These are phyloP conservation scores for Synanthedon myopaeformis DNA, from an alignment of 2,888 invertebrate species.

Conservation along the genomic window DNA sequence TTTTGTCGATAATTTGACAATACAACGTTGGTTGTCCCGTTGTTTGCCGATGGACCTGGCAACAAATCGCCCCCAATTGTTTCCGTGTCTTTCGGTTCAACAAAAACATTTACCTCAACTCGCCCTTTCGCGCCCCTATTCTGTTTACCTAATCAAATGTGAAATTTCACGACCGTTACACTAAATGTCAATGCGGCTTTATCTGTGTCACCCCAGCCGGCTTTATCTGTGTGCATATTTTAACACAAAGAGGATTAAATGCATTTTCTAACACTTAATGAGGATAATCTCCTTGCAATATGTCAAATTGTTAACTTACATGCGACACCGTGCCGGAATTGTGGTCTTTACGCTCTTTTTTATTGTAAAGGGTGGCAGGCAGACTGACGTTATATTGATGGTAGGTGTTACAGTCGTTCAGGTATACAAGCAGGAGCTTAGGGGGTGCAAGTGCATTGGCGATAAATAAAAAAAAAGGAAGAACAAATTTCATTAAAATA, in stretches of 20 bases:
- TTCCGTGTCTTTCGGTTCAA: not conserved
- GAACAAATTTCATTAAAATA: too few relatives aligned
- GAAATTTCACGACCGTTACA: not conserved
- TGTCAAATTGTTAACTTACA: slow-evolving; percentile 32
- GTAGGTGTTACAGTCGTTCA: too few relatives aligned
- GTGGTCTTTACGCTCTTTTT: too few relatives aligned
- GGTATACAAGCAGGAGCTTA: too few relatives aligned
- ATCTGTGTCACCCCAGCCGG: not conserved
- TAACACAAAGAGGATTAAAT: slow-evolving; percentile 39
- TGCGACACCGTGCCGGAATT: slow-evolving; percentile 19
- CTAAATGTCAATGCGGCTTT: not conserved
- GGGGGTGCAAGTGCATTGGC: too few relatives aligned
- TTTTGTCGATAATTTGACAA: too few relatives aligned
- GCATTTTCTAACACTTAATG: slow-evolving; percentile 44
- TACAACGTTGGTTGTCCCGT: too few relatives aligned
- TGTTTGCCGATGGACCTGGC: too few relatives aligned
- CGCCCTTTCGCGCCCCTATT: not conserved
- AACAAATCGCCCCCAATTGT: not conserved
- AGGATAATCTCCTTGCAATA: slow-evolving; percentile 45
- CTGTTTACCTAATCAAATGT: slow-evolving; percentile 1
- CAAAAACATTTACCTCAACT: not conserved
- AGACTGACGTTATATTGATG: too few relatives aligned
- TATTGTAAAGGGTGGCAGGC: too few relatives aligned
- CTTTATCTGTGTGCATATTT: not conserved
- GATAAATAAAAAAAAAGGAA: too few relatives aligned